Conservation (phyloP, 2,888 invertebrate genomes). For the Pristionchus entomophagus region DNA sequence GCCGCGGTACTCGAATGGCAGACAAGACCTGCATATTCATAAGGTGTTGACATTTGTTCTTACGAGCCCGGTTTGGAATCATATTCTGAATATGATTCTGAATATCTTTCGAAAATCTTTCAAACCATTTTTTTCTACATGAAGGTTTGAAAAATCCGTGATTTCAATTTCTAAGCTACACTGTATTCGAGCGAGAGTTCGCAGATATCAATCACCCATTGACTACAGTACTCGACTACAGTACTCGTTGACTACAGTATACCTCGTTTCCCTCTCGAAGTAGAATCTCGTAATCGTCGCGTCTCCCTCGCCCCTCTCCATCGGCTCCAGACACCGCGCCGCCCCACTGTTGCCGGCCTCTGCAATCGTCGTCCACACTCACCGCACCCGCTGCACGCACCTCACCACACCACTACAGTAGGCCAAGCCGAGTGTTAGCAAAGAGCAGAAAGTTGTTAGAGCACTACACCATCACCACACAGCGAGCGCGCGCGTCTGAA, state of each 20-base stretch:
- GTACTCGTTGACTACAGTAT: too few relatives aligned
- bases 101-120: too few relatives aligned
- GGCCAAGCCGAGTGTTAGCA: neutral
- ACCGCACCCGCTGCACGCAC: conserved; percentile 26
- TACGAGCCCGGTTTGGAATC: too few relatives aligned
- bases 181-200: too few relatives aligned
- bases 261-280: conserved; percentile 52
- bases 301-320: conserved; percentile 68
- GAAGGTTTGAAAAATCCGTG: neutral
- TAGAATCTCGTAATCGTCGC: conserved; percentile 54
- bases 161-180: neutral
- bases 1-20: conserved; percentile 67
- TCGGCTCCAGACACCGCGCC: conserved; percentile 68
- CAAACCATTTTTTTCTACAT: too few relatives aligned
- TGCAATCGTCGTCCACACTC: conserved; percentile 50
- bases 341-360: conserved; percentile 52
- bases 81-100: too few relatives aligned
- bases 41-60: neutral
- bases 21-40: neutral
- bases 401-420: conserved; percentile 17
- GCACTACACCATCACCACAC: conserved; percentile 42
- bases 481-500: neutral
- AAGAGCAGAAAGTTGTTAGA: neutral
- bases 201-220: too few relatives aligned
- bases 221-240: too few relatives aligned